phyloP scores from a whole-genome alignment of 2,797 vertebrate species.

The Eurystomus glaucurus region DNA sequence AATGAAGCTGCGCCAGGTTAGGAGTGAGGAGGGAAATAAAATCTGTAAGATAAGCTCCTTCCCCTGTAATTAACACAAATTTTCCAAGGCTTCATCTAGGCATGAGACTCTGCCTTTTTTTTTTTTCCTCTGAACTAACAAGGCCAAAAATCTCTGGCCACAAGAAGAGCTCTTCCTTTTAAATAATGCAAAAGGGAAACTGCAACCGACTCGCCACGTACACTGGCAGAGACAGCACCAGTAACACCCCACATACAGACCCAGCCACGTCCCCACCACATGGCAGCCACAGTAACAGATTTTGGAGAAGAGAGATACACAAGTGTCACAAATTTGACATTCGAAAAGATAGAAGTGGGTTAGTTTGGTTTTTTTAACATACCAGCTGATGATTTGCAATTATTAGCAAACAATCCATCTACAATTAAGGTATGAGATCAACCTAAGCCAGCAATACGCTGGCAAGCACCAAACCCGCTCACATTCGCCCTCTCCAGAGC shows the following conservation, averaged over 20 bases:
- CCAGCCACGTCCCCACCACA: not conserved
- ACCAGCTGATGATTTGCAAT: not conserved
- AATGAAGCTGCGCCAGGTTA: not conserved
- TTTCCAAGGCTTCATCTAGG: slow-evolving; percentile 2
- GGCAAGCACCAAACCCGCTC: not conserved
- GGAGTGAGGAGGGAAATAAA: not conserved
- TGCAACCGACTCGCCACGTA: not conserved
- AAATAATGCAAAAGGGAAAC: not conserved
- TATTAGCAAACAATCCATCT: not conserved
- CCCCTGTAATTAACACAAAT: slow-evolving; percentile 7
- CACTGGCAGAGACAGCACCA: fast-evolving
- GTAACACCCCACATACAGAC: not conserved
- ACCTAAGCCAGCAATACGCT: fast-evolving
- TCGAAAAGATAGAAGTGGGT: no score
- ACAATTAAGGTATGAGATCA: not conserved
- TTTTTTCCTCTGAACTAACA: not conserved
- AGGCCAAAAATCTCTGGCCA: slow-evolving; percentile 8
- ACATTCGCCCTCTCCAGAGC: not conserved
- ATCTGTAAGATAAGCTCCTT: slow-evolving; percentile 21
- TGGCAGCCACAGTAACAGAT: not conserved
- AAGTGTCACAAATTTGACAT: not conserved
- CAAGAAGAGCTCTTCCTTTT: not conserved
- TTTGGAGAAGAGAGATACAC: not conserved
- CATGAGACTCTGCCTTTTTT: not conserved
- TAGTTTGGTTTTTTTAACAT: not conserved